Evolutionary conservation across 2,888 invertebrate genomes (phyloP), one percentile per base, ranked within the genome.

Genomic region (Ferrisia virgata): DNA sequence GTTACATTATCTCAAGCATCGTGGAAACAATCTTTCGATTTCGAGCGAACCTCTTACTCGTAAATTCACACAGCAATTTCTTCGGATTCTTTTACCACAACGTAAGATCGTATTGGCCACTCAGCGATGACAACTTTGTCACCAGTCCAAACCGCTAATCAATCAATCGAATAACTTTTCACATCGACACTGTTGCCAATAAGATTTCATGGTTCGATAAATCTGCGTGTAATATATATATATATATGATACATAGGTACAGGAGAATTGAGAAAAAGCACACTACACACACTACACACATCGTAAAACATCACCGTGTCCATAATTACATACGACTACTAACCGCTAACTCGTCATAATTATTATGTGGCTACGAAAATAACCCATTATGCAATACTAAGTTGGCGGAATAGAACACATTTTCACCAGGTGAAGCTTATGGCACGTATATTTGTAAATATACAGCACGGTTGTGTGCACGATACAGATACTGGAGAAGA

Each of bases 141-240:
- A 72, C 33, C 33, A 33, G 28, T 72, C 72, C 72, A 72, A 72
- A 72, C 72, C 72, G 72, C 72, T 33, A 72, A 72, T 72, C 72
- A 25, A 72, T 72, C 72, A 72, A 64, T 72, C 58, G 58, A 64
- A 64, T 64, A 64, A 47, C 47, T 64, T 64, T 28, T 64, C 72
- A n/a, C 72, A 33, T 18, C 33, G 36, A 33, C 72, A 72, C n/a
- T 33, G 72, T 72, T 72, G 72, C 72, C 72, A 72, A 72, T 33
- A 31, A 72, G 72, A 72, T 72, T 33, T 33, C 72, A 72, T n/a
- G 33, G 33, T 25, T 72, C 72, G 72, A 72, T 72, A n/a, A 72
- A 72, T 64, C 58, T 28, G 28, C 58, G 47, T 47, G 47, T 47
- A 47, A 4, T 47, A 18, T 47, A 18, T 8, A 47, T 8, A n/a